Percentiles rank a stretch among this genome's conserved stretches.
phyloP scores from a whole-genome alignment of 2,888 invertebrate genomes.

The Nomada hirtipes region DNA sequence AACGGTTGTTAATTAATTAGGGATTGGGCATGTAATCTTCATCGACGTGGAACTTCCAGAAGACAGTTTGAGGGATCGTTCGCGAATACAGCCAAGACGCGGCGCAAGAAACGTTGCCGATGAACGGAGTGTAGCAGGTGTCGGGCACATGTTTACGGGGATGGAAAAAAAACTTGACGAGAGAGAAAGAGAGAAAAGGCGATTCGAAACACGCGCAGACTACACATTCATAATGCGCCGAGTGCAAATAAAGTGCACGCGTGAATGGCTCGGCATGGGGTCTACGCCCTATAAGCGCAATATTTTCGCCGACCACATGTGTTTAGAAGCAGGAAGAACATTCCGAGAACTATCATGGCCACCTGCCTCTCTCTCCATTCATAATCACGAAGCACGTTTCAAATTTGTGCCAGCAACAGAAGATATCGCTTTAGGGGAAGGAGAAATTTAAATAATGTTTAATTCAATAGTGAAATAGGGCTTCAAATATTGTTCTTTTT shows the following conservation, averaged over 20 bases:
- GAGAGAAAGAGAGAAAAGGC: conserved; percentile 29
- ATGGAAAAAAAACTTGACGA: conserved; percentile 37
- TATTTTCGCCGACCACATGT: conserved; percentile 64
- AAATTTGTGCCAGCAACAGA: too few relatives aligned
- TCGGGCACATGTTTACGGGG: conserved; percentile 70
- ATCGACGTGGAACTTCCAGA: neutral
- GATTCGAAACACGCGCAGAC: conserved; percentile 53
- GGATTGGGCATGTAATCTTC: too few relatives aligned
- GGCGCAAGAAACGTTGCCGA: conserved; percentile 62
- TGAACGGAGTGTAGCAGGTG: conserved; percentile 71
- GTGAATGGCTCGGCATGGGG: conserved; percentile 78
- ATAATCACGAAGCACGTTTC: neutral
- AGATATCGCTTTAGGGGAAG: too few relatives aligned
- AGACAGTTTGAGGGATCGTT: conserved; percentile 26
- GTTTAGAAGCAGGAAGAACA: conserved; percentile 62
- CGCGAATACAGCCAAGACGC: conserved; percentile 50
- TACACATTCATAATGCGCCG: conserved; percentile 50
- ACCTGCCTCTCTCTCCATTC: conserved; percentile 54
- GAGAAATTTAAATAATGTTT: too few relatives aligned
- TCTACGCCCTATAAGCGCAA: conserved; percentile 72
- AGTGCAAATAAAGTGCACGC: conserved; percentile 75
- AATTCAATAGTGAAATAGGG: too few relatives aligned
- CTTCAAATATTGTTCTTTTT: too few relatives aligned
- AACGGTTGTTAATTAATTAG: neutral
- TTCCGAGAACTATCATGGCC: conserved; percentile 46